phyloP scores from a whole-genome alignment of 2,888 invertebrate species.

The Melangyna quadrimaculata region DNA sequence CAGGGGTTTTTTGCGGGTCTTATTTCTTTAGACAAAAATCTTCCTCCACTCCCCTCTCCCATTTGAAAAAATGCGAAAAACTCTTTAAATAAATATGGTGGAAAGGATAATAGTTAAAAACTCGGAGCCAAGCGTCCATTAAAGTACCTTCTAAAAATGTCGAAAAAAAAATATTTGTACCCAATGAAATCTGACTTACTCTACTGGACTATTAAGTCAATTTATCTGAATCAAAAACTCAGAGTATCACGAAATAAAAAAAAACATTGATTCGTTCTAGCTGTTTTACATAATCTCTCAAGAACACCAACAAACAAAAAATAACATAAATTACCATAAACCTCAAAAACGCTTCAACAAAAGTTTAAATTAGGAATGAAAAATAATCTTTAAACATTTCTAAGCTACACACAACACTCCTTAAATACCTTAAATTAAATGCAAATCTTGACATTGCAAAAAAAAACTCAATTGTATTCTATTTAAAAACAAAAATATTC shows the following conservation, averaged over 20 bases:
- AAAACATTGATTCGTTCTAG: background rate
- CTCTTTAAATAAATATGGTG: too few species aligned
- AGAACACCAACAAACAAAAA: background rate
- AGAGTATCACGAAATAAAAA: background rate
- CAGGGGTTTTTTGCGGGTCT: too few species aligned
- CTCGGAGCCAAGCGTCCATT: too few species aligned
- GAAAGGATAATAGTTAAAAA: too few species aligned
- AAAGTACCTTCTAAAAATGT: too few species aligned
- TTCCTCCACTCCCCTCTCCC: too few species aligned
- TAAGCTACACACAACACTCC: background rate
- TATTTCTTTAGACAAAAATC: too few species aligned
- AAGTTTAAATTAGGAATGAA: background rate
- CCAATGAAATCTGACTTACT: too few species aligned
- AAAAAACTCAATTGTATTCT: background rate
- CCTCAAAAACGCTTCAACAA: background rate
- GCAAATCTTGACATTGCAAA: background rate
- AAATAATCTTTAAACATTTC: background rate
- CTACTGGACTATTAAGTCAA: too few species aligned
- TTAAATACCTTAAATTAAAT: slow-evolving; percentile 2
- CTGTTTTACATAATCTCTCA: background rate
- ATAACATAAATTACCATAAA: background rate
- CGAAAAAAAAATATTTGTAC: too few species aligned
- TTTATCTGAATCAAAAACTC: background rate
- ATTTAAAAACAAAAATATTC: slow-evolving; percentile 2
- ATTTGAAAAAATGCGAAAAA: too few species aligned